phyloP scores from a whole-genome alignment of 2,113 vertebrate species.

The Megaleporinus macrocephalus region DNA sequence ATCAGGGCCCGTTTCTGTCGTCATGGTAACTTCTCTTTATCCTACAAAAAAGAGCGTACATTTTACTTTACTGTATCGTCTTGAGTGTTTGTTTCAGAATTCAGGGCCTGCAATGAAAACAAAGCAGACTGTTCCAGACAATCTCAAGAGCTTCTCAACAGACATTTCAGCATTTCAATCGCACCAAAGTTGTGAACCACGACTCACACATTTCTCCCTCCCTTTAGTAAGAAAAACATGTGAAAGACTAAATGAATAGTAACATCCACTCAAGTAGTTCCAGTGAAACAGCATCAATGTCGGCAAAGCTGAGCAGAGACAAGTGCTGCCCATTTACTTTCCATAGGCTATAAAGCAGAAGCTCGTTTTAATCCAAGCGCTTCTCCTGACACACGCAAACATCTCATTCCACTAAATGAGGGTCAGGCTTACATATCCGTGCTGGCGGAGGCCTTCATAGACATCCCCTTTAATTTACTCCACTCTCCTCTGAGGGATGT shows the following conservation, averaged over 20 bases:
- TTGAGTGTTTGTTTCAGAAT: not conserved
- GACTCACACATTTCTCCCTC: not conserved
- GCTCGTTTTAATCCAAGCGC: not conserved
- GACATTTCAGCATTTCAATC: too few species aligned
- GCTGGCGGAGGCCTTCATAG: conserved; percentile 10
- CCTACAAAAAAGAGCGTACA: conserved; percentile 55
- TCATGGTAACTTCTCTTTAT: conserved; percentile 80
- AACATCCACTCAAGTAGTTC: not conserved
- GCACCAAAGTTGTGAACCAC: not conserved
- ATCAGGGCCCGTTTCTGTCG: conserved; percentile 79
- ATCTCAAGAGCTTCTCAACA: too few species aligned
- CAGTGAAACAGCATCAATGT: not conserved
- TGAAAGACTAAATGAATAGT: not conserved
- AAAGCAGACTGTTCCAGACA: not conserved
- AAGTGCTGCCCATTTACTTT: not conserved
- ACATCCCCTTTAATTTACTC: conserved; percentile 17
- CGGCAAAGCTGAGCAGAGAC: not conserved
- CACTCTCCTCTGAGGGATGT: conserved; percentile 5
- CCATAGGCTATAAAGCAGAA: not conserved
- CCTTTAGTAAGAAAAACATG: not conserved
- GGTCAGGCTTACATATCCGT: not conserved
- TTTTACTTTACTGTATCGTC: not conserved
- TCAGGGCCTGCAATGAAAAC: not conserved
- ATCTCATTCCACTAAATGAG: not conserved
- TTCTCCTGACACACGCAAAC: not conserved